Evolutionary conservation across 1,140 invertebrate species (phyloP), one percentile per base, ranked within the genome.

Genomic region (Cepaea nemoralis): DNA sequence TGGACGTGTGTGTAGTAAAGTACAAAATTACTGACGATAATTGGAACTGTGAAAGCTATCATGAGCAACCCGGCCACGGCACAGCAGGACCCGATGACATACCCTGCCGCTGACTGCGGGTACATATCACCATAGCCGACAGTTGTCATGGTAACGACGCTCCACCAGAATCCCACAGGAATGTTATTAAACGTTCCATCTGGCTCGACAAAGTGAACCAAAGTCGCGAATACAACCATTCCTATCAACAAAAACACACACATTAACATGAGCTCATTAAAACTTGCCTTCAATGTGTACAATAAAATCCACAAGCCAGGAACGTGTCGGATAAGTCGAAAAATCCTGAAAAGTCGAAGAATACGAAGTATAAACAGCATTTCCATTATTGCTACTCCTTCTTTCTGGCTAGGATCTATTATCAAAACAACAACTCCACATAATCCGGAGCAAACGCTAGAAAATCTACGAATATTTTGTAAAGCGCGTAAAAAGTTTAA

Each of bases 151-250:
- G 97, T 99, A 92, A 99, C 97, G 92, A 99, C 96, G 45, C 91
- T 87, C 97, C 97, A 99, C 98, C 98, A 99, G 95, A 99, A 99
- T 92, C 97, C 96, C 91, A 97, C 96, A 89, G 97, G 97, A 93
- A 98, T 98, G 91, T 96, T 97, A 92, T 96, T 97, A 94, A 98
- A 98, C 94, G 97, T 96, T 87, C 88, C 87, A 8, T 88, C 82
- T 27, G 82, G 85, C 80, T 90, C 89, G 0, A 84, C 88, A 77
- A 89, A 90, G 82, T 90, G 86, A 63, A 90, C 86, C 19, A 90
- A 81, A 5, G 89, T 88, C 27, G 88, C 87, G 83, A 90, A 90
- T 33, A 90, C 86, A 10, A 89, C 86, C 89, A 90, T 90, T 0
- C 89, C 89, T 31, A 90, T 89, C 37, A 90, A 73, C 48, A 90